Evolutionary conservation across 2,113 vertebrate genomes (phyloP).

Genomic region (Chlorodrepanis virens): DNA sequence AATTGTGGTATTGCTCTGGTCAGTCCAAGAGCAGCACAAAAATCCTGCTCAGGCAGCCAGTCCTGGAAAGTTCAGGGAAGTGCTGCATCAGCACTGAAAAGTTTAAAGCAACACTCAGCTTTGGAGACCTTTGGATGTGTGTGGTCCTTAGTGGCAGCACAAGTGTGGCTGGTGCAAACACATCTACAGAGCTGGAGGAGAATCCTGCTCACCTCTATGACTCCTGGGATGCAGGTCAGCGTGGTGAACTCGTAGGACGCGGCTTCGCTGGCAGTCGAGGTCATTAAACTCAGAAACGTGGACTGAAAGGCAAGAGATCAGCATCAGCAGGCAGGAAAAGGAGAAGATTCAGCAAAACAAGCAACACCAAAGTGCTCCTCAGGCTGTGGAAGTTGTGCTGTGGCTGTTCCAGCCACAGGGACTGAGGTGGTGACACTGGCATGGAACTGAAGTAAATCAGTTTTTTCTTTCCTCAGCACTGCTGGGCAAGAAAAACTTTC

Average conservation of each 20-base stretch:
- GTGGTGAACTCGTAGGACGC: conserved; percentile 98
- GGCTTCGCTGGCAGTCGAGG: conserved; percentile 93
- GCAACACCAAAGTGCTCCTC: neutral
- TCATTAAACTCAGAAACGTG: conserved; percentile 97
- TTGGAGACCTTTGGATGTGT: neutral
- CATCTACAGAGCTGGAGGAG: fast-evolving
- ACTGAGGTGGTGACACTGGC: neutral
- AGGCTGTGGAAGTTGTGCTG: neutral
- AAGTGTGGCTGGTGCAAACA: fast-evolving
- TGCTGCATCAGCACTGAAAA: neutral
- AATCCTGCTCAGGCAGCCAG: neutral
- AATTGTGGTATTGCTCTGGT: neutral
- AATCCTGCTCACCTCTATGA: conserved; percentile 83
- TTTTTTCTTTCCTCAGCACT: neutral
- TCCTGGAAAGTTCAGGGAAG: neutral
- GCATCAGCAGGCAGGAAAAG: neutral
- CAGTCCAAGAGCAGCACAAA: neutral
- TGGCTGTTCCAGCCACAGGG: neutral
- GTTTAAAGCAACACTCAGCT: neutral
- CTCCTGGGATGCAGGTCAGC: conserved; percentile 96
- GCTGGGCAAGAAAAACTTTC: too few species aligned
- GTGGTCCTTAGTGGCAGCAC: neutral
- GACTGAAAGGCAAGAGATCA: conserved; percentile 77
- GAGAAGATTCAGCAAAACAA: neutral
- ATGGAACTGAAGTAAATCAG: neutral